Percentiles rank a stretch among this genome's conserved stretches.
These are phyloP conservation scores for Andrena haemorrhoa DNA, from an alignment of 2,888 invertebrate genomes.

Conservation along the genomic window DNA sequence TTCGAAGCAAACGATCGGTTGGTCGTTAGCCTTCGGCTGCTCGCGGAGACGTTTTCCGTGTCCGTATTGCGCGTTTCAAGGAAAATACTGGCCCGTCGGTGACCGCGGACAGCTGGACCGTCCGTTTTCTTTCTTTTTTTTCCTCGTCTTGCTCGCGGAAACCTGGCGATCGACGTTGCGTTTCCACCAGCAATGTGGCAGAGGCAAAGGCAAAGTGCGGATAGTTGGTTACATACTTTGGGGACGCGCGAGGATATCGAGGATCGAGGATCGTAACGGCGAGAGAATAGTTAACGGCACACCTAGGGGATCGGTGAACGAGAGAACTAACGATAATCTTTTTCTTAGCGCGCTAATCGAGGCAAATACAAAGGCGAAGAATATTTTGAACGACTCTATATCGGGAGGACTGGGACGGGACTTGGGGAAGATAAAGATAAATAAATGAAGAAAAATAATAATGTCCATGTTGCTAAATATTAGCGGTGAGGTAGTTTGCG, in stretches of 20 bases:
- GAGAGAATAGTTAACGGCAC: constrained; percentile 21
- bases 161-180: constrained; percentile 40
- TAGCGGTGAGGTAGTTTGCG: constrained; percentile 77
- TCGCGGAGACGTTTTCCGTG: constrained; percentile 35
- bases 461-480: constrained; percentile 80
- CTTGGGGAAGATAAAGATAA: constrained; percentile 6
- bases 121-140: too few relatives aligned
- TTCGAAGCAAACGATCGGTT: constrained; percentile 59
- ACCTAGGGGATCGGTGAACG: constrained; percentile 19
- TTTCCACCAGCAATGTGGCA: not conserved
- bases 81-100: constrained; percentile 10
- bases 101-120: constrained; percentile 18
- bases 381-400: constrained; percentile 68
- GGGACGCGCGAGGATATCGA: constrained; percentile 1
- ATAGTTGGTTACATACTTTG: too few relatives aligned
- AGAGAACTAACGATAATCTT: constrained; percentile 46
- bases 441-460: constrained; percentile 65
- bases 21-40: constrained; percentile 42
- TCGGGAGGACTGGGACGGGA: constrained; percentile 33
- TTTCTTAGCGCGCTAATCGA: constrained; percentile 68
- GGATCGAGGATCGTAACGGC: constrained; percentile 4
- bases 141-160: not conserved
- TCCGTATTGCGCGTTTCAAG: constrained; percentile 65
- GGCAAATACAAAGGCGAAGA: constrained; percentile 49
- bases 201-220: too few relatives aligned